A percentile compares a stretch with the other conserved stretches of the same genome.
Conservation (phyloP, 2,797 vertebrate species). For the Alouatta caraya region DNA sequence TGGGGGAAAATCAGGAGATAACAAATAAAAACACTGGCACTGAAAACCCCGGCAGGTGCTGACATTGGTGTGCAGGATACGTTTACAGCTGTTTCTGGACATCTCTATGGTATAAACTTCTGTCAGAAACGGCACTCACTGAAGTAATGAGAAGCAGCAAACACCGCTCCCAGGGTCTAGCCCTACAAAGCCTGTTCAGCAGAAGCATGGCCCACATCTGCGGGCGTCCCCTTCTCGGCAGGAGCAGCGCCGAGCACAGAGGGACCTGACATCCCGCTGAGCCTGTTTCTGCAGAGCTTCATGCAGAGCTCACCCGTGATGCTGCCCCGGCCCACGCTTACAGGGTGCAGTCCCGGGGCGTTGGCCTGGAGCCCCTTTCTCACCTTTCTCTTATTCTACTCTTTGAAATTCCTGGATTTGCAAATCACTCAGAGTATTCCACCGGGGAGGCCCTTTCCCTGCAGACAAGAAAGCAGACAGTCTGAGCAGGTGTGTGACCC, state of each 20-base stretch:
- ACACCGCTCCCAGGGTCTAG: not conserved
- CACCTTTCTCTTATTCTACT: not conserved
- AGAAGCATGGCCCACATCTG: not conserved
- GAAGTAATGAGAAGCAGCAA: too few relatives aligned
- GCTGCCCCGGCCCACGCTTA: not conserved
- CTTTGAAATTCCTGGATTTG: not conserved
- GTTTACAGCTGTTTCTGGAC: not conserved
- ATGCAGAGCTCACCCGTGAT: fast-evolving
- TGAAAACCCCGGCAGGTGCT: not conserved
- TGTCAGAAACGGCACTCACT: not conserved
- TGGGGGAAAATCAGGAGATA: not conserved
- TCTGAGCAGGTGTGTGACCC: not conserved
- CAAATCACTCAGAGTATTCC: not conserved
- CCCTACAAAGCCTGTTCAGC: too few relatives aligned
- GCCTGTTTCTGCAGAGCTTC: not conserved
- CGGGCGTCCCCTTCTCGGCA: not conserved
- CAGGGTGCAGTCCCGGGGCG: not conserved
- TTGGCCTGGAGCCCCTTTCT: not conserved
- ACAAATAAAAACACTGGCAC: not conserved
- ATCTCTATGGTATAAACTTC: too few relatives aligned
- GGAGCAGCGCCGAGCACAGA: not conserved
- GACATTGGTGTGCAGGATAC: not conserved
- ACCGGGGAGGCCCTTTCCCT: not conserved
- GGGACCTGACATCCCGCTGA: fast-evolving
- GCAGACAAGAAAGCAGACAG: not conserved